Evolutionary conservation across 2,113 vertebrate species (phyloP), one percentile per base, ranked within the genome.

Genomic region (Syngnathus floridae): DNA sequence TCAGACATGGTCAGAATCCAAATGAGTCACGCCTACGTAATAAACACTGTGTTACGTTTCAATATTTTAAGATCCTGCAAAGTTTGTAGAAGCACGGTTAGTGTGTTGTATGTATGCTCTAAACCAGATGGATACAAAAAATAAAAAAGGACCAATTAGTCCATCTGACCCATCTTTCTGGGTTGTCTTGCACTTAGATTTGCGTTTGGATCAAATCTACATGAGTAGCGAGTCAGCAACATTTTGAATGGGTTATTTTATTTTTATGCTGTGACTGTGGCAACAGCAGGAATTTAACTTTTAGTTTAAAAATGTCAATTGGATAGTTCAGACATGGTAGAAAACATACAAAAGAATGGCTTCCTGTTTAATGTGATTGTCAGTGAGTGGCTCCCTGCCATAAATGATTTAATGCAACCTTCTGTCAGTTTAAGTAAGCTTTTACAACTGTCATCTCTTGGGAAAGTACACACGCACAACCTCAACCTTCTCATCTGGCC

Each of bases 401-500:
- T 52, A 48, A 67, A 64, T 66, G 46, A 71, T 82, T 69, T 13
- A 78, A 85, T 71, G 62, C 73, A 81, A 69, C 68, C n/a, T 38
- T 65, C 67, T 41, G 36, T 66, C 49, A 76, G 70, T 76, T 82
- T 4, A 76, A 49, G 70, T 66, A 62, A 73, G 26, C 60, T 37
- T 31, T 61, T 70, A 75, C 55, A 52, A 85, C 85, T 78, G 80
- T 74, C 69, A 73, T 14, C 66, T 71, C 66, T 56, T 56, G 51
- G 67, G 66, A 80, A 83, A 71, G 70, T 67, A 74, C 64, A 74
- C 36, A 62, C 61, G 64, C 72, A 57, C 62, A 41, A 68, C 63
- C 49, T 64, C 72, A 72, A 55, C 52, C 73, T 76, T 76, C 82
- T 64, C 66, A 74, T 83, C 73, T 84, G 81, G 65, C 64, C 65